A percentile compares a stretch with the other conserved stretches of the same genome.
These are phyloP conservation scores for Platygyra sinensis DNA, from an alignment of 64 coral and sea anemone genomes.

Conservation along the genomic window DNA sequence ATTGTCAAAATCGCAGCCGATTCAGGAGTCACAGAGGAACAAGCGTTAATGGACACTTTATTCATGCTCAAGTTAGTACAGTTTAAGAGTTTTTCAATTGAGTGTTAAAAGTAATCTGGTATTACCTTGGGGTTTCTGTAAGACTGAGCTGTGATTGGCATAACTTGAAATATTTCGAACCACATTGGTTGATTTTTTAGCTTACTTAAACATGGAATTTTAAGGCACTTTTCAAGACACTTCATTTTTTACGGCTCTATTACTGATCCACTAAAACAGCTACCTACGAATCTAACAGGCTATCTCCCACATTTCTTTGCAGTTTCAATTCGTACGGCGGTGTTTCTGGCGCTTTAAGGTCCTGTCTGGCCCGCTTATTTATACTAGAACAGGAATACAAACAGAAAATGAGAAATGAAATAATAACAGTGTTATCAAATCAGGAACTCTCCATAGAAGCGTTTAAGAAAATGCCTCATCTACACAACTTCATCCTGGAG, in stretches of 20 bases:
- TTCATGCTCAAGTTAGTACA: slow-evolving; percentile 87
- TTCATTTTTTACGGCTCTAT: too few species aligned
- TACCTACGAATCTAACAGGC: too few species aligned
- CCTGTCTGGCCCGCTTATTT: slow-evolving; percentile 66
- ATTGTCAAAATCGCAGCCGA: slow-evolving; percentile 36
- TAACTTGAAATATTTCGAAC: too few species aligned
- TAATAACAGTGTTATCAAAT: slow-evolving; percentile 49
- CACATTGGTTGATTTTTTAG: too few species aligned
- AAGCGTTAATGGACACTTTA: slow-evolving; percentile 73
- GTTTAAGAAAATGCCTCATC: slow-evolving; percentile 66
- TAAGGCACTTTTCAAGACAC: too few species aligned
- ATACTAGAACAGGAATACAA: slow-evolving; percentile 52
- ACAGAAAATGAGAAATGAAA: slow-evolving; percentile 69
- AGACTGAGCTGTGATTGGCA: too few species aligned
- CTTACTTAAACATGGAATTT: too few species aligned
- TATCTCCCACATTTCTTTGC: neutral
- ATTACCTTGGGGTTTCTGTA: too few species aligned
- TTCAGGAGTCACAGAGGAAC: slow-evolving; percentile 69
- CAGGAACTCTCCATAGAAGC: slow-evolving; percentile 60
- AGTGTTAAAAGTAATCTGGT: neutral
- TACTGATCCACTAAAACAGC: too few species aligned
- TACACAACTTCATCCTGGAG: slow-evolving; percentile 79
- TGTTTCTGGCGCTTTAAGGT: slow-evolving; percentile 53
- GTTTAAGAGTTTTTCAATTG: neutral
- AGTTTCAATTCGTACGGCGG: slow-evolving; percentile 96